Evolutionary conservation across 2,888 invertebrate genomes (phyloP), one percentile per base, ranked within the genome.

Genomic region (Noctua comes): DNA sequence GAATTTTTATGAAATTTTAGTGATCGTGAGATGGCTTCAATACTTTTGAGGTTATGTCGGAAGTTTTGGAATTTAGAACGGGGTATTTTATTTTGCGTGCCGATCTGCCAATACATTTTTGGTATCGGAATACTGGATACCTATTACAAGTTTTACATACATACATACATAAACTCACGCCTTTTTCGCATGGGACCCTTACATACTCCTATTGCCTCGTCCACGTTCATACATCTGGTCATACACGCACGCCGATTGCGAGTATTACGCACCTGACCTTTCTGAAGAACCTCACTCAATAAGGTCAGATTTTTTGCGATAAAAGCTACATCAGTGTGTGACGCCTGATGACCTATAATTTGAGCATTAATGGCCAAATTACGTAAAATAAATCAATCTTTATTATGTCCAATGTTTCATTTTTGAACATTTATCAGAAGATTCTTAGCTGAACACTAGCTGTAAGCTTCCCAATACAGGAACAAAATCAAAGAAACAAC

Each of bases 1-100:
- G 84, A 86, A 83, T 87, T 88, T 84, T 80, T 84, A 76, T 81
- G 72, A 81, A 80, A 76, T 86, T 82, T 89, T 83, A 57, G 79
- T 86, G 57, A 65, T 77, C 84, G 71, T 54, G 59, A 77, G 70
- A 82, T 72, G 46, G 40, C 73, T 78, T 75, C 69, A 40, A 79
- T 62, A 84, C 80, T 76, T 80, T 75, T 65, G 51, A 78, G 13
- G 46, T 72, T 76, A 73, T 64, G 46, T 69, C 73, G 73, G 62
- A 82, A 83, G n/a, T 85, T 86, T 77, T 75, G 36, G n/a, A 78
- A 81, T 68, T n/a, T 82, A 59, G 62, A 80, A 85, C 68, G 68
- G 18, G 16, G n/a, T 62, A 73, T 76, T 80, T 84, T 64, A 82
- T 82, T 40, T 64, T 27, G n/a, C 31, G 46, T 71, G 54, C 68